Percentiles rank a stretch among this genome's conserved stretches.
phyloP scores from a whole-genome alignment of 2,888 invertebrate genomes.

The Maniola hyperantus region DNA sequence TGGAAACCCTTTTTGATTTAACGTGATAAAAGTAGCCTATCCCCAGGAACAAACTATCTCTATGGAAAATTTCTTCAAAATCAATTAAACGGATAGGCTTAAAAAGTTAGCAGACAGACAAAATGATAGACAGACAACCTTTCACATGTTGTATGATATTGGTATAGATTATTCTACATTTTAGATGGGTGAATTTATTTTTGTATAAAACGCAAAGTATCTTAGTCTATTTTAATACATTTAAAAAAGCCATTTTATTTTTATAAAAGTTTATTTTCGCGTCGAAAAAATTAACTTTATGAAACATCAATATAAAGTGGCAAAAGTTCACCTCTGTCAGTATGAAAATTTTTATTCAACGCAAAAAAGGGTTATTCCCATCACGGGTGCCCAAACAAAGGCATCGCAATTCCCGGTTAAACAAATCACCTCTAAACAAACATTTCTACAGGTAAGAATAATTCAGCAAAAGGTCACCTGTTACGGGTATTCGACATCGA shows the following conservation, averaged over 20 bases:
- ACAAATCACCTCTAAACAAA: conserved; percentile 80
- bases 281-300: not conserved
- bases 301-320: not conserved
- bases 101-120: too few species aligned
- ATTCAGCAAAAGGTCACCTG: conserved; percentile 81
- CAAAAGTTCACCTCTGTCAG: conserved; percentile 15
- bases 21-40: too few species aligned
- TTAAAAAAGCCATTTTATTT: not conserved
- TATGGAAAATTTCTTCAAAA: too few species aligned
- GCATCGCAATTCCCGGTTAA: conserved; percentile 68
- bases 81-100: too few species aligned
- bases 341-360: conserved; percentile 52
- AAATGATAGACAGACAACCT: too few species aligned
- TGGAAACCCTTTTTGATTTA: too few species aligned
- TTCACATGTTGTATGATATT: too few species aligned
- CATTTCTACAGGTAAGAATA: conserved; percentile 79
- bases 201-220: too few species aligned
- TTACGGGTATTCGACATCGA: conserved; percentile 80
- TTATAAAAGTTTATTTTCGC: not conserved
- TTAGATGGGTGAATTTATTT: too few species aligned
- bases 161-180: too few species aligned
- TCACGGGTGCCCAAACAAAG: conserved; percentile 56
- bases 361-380: conserved; percentile 49
- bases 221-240: too few species aligned
- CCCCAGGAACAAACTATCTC: too few species aligned